Percentiles rank a stretch among this genome's conserved stretches.
Conservation (phyloP, 23 tunicate species). For the Corella eumyota region DNA sequence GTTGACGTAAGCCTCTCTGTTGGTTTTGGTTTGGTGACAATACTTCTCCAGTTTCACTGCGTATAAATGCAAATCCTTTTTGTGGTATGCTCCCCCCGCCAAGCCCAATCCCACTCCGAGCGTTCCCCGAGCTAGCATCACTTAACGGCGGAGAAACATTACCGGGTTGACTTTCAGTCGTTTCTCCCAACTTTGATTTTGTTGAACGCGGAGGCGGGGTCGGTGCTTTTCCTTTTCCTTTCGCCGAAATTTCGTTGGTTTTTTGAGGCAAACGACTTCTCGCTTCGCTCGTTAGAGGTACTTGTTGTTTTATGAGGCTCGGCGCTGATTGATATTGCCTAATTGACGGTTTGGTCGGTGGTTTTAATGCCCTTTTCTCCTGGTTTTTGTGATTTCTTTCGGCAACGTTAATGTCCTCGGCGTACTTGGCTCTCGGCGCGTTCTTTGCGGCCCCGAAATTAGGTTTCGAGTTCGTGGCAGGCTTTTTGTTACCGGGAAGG, state of each 20-base stretch:
- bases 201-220: conserved; percentile 22
- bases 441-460: neutral
- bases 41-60: conserved; percentile 7
- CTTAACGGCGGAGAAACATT: conserved; percentile 6
- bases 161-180: neutral
- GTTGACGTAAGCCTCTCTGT: conserved; percentile 4
- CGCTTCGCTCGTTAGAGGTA: neutral
- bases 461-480: conserved; percentile 5
- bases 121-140: conserved; percentile 7
- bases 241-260: neutral
- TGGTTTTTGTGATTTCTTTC: conserved; percentile 37
- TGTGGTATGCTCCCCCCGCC: conserved; percentile 73
- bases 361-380: conserved; percentile 39
- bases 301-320: neutral
- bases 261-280: conserved; percentile 7
- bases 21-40: conserved; percentile 2
- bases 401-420: conserved; percentile 13
- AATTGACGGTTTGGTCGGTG: conserved; percentile 33
- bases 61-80: conserved; percentile 44
- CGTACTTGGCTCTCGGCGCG: neutral
- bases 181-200: conserved; percentile 4
- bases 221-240: conserved; percentile 11
- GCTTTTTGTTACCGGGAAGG: conserved; percentile 57
- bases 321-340: conserved; percentile 36
- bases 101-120: conserved; percentile 24